Evolutionary conservation across 2,888 invertebrate genomes (phyloP).

Genomic region (Apotomis turbidana): DNA sequence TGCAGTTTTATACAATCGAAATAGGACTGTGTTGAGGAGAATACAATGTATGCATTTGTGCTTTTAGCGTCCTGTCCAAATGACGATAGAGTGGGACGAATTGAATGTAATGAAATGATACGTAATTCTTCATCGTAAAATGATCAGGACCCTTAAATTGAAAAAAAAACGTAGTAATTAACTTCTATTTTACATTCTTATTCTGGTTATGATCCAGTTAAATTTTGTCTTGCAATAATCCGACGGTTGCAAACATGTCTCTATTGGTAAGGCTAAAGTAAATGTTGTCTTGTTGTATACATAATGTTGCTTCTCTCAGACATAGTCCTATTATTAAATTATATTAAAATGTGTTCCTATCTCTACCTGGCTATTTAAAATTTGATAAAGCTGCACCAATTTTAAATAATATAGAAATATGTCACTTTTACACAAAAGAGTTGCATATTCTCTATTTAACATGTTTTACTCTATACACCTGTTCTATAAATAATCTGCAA

Average conservation of each 20-base stretch:
- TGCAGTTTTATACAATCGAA: conserved; percentile 67
- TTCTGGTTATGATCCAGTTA: neutral
- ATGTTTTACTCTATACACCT: conserved; percentile 55
- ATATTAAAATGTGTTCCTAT: neutral
- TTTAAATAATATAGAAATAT: conserved; percentile 48
- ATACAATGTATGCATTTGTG: neutral
- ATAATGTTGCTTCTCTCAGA: neutral
- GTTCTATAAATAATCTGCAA: conserved; percentile 46
- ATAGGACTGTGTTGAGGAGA: neutral
- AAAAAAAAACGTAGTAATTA: no score
- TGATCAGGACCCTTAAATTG: no score
- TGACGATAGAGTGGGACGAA: neutral
- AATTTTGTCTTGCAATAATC: neutral
- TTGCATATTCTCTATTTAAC: conserved; percentile 59
- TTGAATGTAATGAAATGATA: no score
- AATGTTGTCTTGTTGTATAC: neutral
- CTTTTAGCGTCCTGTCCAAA: conserved; percentile 1
- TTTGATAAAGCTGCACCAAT: conserved; percentile 63
- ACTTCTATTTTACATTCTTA: no score
- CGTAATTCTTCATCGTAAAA: no score
- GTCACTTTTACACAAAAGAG: conserved; percentile 48
- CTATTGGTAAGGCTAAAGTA: no score
- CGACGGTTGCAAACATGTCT: neutral
- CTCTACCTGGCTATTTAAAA: conserved; percentile 6
- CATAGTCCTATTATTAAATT: neutral